Evolutionary conservation across 2,797 vertebrate genomes (phyloP), one percentile per base, ranked within the genome.

Genomic region (Spinibarbus caldwelli): DNA sequence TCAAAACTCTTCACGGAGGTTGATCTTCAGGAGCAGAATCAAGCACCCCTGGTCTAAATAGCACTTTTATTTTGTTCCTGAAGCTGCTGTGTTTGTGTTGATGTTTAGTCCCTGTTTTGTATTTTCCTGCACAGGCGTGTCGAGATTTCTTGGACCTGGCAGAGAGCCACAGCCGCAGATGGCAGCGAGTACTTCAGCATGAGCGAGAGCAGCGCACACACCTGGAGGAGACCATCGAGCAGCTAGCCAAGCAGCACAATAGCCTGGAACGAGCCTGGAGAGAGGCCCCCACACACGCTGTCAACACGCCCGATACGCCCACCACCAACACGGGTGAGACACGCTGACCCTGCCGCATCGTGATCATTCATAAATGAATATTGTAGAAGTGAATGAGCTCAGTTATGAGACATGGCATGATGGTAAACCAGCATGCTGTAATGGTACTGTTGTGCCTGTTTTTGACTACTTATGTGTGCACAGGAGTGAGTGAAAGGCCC

Each of bases 161-260:
- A 0, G 97, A 99, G 92, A 95, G 93, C 34, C 97, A 99, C 95
- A 99, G 97, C 89, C 95, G 97, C 84, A 96, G 96, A 95, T 99
- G 97, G 98, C 98, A 99, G 92, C 96, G 97, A n/a, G 96, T 95
- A 0, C 95, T 99, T 90, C 98, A 98, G 93, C 96, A 98, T 96
- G 98, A 99, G 94, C 96, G 97, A 49, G 98, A 99, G 92, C 98
- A 99, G 93, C 94, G 98, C 0, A 93, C 95, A 85, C 98, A 96
- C 83, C 95, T 99, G 92, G 98, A 99, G 91, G 98, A 99, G 90
- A 99, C 98, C 91, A 98, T 99, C 11, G 98, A 99, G 93, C 98
- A 99, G 94, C 82, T 99, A 90, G 98, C 98, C 93, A 99, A 98
- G 91, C 98, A 99, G 92, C 98, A 99, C 94, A 99, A 99, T 95